Evolutionary conservation across 2,888 invertebrate species (phyloP).

Genomic region (Calliphora vomitoria): DNA sequence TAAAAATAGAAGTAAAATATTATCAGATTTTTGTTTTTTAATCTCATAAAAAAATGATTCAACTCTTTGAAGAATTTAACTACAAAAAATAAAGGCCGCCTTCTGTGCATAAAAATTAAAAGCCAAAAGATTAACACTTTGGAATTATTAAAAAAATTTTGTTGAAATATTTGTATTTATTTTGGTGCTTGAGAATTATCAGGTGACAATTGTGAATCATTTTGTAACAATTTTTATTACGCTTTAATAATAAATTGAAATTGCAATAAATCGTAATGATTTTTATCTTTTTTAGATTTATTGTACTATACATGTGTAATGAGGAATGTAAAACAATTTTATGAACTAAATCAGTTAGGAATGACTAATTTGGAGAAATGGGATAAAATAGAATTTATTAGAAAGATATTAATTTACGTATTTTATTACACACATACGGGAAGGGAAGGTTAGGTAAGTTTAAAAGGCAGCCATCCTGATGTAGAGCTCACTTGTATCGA

Average conservation of each 20-base stretch:
- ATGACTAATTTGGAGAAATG: too few species aligned
- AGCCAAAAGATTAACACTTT: neutral
- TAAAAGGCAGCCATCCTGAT: too few species aligned
- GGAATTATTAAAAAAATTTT: neutral
- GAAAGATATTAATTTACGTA: too few species aligned
- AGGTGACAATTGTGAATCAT: conserved; percentile 39
- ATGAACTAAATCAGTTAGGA: too few species aligned
- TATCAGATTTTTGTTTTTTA: conserved; percentile 43
- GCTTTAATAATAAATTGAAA: neutral
- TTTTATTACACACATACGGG: too few species aligned
- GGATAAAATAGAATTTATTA: too few species aligned
- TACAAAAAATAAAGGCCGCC: conserved; percentile 47
- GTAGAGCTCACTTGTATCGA: too few species aligned
- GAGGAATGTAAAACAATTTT: too few species aligned
- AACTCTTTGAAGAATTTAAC: conserved; percentile 2
- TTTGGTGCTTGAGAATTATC: neutral
- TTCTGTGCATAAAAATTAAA: neutral
- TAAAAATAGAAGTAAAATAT: conserved; percentile 16
- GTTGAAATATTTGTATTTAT: neutral
- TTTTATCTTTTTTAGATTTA: neutral
- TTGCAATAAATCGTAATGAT: neutral
- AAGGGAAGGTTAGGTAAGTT: too few species aligned
- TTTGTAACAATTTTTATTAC: conserved; percentile 9
- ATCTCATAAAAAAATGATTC: conserved; percentile 35
- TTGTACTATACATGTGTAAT: neutral